Evolutionary conservation across 2,113 vertebrate genomes (phyloP).

Genomic region (Asarcornis scutulata): DNA sequence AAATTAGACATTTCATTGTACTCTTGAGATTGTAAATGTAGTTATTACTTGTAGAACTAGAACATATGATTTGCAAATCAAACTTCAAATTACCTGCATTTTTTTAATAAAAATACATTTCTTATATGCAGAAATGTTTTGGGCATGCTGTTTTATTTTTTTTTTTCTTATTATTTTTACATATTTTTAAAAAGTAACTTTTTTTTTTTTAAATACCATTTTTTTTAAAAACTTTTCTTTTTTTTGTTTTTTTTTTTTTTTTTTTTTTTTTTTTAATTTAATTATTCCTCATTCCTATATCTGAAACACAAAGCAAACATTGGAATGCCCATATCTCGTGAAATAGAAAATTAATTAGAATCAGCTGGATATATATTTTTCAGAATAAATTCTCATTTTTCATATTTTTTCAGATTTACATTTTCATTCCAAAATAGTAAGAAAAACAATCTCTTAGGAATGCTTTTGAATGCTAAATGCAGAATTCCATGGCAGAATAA

Average conservation of each 20-base stretch:
- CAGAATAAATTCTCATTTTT: background rate
- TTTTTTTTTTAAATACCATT: background rate
- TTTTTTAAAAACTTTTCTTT: background rate
- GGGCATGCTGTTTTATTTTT: background rate
- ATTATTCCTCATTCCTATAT: background rate
- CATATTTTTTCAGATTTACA: background rate
- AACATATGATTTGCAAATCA: background rate
- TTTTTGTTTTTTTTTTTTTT: background rate
- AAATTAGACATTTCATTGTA: background rate
- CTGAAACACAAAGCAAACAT: background rate
- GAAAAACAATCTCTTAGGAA: background rate
- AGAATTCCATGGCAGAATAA: background rate
- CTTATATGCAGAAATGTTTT: background rate
- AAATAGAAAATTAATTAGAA: background rate
- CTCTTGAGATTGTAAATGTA: background rate
- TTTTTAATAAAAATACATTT: background rate
- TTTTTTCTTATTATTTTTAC: background rate
- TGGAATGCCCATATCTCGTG: background rate
- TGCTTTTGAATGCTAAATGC: background rate
- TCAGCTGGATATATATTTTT: background rate
- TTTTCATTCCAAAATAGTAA: background rate
- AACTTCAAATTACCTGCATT: background rate
- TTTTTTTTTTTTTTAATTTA: background rate
- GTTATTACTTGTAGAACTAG: background rate
- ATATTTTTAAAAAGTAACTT: background rate